Evolutionary conservation across 2,888 invertebrate genomes (phyloP).

Genomic region (Palloptera scutellata): DNA sequence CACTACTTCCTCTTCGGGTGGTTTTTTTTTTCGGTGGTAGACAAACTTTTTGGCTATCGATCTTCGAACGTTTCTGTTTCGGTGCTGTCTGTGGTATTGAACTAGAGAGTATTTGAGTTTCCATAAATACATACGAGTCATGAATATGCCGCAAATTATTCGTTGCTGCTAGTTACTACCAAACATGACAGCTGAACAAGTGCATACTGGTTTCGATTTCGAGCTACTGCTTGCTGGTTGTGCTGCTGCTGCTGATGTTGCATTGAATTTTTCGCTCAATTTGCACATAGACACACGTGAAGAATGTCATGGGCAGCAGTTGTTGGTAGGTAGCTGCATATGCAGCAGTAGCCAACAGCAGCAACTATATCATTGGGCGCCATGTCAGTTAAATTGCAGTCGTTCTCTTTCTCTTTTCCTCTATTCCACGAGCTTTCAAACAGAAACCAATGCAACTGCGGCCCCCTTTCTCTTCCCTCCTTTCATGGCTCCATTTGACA

Average conservation of each 20-base stretch:
- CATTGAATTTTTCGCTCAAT: neutral
- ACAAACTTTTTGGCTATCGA: conserved; percentile 7
- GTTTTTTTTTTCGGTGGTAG: neutral
- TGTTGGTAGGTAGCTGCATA: no score
- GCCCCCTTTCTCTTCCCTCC: no score
- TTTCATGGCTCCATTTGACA: neutral
- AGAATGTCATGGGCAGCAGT: neutral
- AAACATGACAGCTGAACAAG: conserved; percentile 4
- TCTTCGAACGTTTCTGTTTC: neutral
- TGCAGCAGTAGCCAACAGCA: no score
- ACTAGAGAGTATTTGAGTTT: neutral
- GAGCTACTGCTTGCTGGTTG: neutral
- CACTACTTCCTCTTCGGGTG: neutral
- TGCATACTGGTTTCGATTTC: neutral
- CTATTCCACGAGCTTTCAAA: no score
- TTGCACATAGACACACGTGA: neutral
- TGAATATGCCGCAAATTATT: no score
- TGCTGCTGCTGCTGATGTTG: neutral
- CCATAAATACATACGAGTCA: neutral
- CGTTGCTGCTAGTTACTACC: neutral
- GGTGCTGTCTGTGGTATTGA: neutral
- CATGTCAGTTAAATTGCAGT: conserved; percentile 1
- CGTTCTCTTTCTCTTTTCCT: no score
- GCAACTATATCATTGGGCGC: neutral
- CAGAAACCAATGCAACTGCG: no score